Conservation (phyloP, 2,888 invertebrate species). For the Ypsolopha sequella region DNA sequence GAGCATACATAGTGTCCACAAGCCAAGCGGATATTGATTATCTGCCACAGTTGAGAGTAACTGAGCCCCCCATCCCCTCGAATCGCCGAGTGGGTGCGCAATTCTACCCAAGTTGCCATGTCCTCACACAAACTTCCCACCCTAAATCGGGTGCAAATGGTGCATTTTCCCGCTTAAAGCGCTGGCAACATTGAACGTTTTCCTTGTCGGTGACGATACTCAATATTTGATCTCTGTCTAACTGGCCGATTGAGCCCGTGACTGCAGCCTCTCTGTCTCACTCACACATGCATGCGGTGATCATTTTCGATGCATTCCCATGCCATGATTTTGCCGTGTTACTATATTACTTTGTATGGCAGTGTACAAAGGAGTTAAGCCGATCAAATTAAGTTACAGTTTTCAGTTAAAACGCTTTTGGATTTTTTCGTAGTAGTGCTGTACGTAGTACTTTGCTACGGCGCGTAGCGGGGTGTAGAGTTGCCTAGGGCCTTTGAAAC, state of each 20-base stretch:
- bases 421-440: neutral
- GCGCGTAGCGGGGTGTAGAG: neutral
- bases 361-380: conserved; percentile 5
- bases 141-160: conserved; percentile 29
- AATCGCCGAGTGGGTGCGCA: conserved; percentile 18
- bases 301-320: conserved; percentile 69
- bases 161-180: conserved; percentile 28
- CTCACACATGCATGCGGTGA: conserved; percentile 59
- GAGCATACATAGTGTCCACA: conserved; percentile 71
- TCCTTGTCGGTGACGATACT: conserved; percentile 35
- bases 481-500: neutral
- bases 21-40: conserved; percentile 73
- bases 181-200: conserved; percentile 34
- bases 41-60: conserved; percentile 71
- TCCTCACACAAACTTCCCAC: conserved; percentile 28
- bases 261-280: conserved; percentile 59
- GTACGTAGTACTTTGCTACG: neutral
- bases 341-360: conserved; percentile 34
- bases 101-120: conserved; percentile 32
- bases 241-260: conserved; percentile 53
- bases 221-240: conserved; percentile 72
- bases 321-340: conserved; percentile 63
- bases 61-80: conserved; percentile 45
- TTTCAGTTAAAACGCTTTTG: neutral
- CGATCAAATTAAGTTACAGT: neutral